phyloP scores from a whole-genome alignment of 1,140 invertebrate genomes.

The Ceratina calcarata region DNA sequence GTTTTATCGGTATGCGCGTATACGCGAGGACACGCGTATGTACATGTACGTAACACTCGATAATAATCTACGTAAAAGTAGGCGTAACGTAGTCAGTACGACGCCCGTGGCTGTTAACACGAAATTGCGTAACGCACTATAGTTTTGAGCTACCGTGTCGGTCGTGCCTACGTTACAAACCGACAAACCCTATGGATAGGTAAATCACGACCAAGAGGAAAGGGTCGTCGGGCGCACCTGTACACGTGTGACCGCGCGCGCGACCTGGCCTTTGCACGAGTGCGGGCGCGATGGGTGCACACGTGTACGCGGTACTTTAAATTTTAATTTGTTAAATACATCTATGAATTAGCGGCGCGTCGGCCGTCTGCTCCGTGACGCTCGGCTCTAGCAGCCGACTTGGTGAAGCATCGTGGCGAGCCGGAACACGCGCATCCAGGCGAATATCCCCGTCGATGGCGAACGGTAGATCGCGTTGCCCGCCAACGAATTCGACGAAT shows the following conservation, averaged over 20 bases:
- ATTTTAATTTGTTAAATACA: constrained; percentile 49
- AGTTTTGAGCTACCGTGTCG: constrained; percentile 54
- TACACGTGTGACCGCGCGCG: constrained; percentile 41
- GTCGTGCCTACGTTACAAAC: constrained; percentile 52
- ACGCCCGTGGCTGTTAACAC: constrained; percentile 45
- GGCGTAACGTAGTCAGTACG: constrained; percentile 46
- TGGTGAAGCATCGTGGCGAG: constrained; percentile 75
- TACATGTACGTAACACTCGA: not conserved
- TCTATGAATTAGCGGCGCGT: constrained; percentile 22
- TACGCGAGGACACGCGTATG: constrained; percentile 2
- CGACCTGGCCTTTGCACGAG: not conserved
- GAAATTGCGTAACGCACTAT: constrained; percentile 62
- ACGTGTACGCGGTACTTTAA: constrained; percentile 36
- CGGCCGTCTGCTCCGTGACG: not conserved
- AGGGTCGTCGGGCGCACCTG: constrained; percentile 17
- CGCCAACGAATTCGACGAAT: constrained; percentile 52
- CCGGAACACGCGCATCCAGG: constrained; percentile 78
- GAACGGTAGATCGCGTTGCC: constrained; percentile 57
- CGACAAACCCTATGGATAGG: constrained; percentile 45
- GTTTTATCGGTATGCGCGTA: constrained; percentile 1
- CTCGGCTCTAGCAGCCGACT: constrained; percentile 71
- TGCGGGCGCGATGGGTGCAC: not conserved
- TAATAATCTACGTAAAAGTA: constrained; percentile 45
- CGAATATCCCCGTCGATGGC: constrained; percentile 74
- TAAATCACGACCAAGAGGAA: constrained; percentile 44